These are phyloP conservation scores for Salvelinus fontinalis DNA, from an alignment of 2,113 vertebrate species.

Conservation along the genomic window DNA sequence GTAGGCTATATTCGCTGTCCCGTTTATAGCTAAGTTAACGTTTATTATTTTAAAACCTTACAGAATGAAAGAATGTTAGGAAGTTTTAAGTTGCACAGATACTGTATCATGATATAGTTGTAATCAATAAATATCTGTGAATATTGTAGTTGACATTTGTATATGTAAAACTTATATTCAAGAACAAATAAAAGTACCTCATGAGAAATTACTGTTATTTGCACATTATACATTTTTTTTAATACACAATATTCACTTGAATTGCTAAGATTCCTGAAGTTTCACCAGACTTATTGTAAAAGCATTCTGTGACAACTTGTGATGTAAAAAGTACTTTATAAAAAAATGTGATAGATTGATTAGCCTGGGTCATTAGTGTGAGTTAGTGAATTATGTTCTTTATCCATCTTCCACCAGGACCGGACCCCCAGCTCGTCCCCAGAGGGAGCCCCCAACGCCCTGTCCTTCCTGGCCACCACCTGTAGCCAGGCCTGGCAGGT, in stretches of 20 bases:
- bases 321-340: too few relatives aligned
- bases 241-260: not conserved
- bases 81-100: too few relatives aligned
- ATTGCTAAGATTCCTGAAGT: too few relatives aligned
- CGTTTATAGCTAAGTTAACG: not conserved
- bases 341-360: too few relatives aligned
- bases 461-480: constrained; percentile 78
- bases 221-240: not conserved
- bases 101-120: not conserved
- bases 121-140: not conserved
- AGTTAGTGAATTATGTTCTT: not conserved
- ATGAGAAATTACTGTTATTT: not conserved
- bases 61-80: too few relatives aligned
- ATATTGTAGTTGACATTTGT: not conserved
- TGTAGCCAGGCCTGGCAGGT: constrained; percentile 79
- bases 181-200: not conserved
- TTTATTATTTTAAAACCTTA: not conserved
- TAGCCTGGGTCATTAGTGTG: too few relatives aligned
- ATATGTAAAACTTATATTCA: not conserved
- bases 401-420: constrained; percentile 61
- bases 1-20: not conserved
- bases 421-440: constrained; percentile 79
- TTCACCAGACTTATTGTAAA: too few relatives aligned
- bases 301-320: too few relatives aligned
- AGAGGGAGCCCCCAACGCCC: constrained; percentile 69